phyloP scores from a whole-genome alignment of 2,888 invertebrate genomes.

The Bimastos eiseni region DNA sequence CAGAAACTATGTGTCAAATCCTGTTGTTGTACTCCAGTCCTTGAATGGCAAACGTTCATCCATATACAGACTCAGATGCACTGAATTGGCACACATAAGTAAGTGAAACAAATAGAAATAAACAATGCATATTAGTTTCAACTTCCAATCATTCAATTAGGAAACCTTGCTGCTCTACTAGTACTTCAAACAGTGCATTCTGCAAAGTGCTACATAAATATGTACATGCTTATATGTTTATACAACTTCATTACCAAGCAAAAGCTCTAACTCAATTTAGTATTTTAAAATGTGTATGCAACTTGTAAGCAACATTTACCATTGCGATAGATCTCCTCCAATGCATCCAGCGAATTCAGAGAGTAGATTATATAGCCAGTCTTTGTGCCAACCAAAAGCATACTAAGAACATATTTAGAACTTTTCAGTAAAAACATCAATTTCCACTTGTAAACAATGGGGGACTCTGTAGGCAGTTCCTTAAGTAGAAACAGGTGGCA shows the following conservation, averaged over 20 bases:
- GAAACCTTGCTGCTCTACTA: too few species aligned
- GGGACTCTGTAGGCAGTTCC: too few species aligned
- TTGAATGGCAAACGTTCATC: background rate
- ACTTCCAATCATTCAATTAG: background rate
- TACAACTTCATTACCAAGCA: constrained; percentile 13
- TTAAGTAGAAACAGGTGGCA: too few species aligned
- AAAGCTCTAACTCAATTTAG: background rate
- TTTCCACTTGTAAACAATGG: background rate
- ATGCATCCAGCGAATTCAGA: background rate
- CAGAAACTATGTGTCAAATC: background rate
- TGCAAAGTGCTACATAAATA: background rate
- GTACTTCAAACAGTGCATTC: background rate
- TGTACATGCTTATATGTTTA: background rate
- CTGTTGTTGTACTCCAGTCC: background rate
- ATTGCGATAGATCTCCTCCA: constrained; percentile 6
- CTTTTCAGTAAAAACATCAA: background rate
- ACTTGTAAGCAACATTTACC: background rate
- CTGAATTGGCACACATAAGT: background rate
- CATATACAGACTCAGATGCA: background rate
- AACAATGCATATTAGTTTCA: background rate
- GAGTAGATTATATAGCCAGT: constrained; percentile 17
- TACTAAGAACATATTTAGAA: background rate
- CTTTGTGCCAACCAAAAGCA: background rate
- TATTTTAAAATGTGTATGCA: background rate
- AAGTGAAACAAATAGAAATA: background rate